Conservation (phyloP, 2,797 vertebrate genomes). For the Arnoldichthys spilopterus region DNA sequence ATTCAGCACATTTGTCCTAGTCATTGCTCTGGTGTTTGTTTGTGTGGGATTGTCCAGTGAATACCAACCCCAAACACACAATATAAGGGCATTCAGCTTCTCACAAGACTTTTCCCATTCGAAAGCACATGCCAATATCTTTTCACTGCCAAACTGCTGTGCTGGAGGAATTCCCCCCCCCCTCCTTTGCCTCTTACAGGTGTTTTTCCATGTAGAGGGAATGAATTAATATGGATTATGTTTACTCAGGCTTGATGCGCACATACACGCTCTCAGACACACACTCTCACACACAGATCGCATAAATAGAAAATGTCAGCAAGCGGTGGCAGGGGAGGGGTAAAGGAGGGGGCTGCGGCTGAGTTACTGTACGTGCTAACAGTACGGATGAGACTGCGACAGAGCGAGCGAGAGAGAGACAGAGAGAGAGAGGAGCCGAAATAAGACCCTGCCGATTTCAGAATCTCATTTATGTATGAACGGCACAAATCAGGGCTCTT, state of each 20-base stretch:
- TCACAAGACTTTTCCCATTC: background rate
- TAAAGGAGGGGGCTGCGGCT: constrained; percentile 40
- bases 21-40: background rate
- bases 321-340: constrained; percentile 21
- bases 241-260: constrained; percentile 38
- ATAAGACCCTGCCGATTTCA: constrained; percentile 9
- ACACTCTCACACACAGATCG: constrained; percentile 27
- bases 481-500: constrained; percentile 14
- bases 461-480: constrained; percentile 20
- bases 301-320: constrained; percentile 52
- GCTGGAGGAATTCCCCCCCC: background rate
- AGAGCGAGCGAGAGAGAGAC: constrained; percentile 18
- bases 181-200: constrained; percentile 17
- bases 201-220: constrained; percentile 34
- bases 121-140: background rate
- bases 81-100: constrained; percentile 13
- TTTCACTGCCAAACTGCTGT: background rate
- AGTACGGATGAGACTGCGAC: constrained; percentile 28
- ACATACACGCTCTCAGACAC: constrained; percentile 22
- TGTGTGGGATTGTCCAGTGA: constrained; percentile 27
- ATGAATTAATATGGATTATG: constrained; percentile 41
- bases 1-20: background rate
- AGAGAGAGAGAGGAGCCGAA: constrained; percentile 22
- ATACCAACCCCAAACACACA: constrained; percentile 10
- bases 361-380: constrained; percentile 59